Evolutionary conservation across 2,797 vertebrate genomes (phyloP).

Genomic region (Amphiprion clarkii): DNA sequence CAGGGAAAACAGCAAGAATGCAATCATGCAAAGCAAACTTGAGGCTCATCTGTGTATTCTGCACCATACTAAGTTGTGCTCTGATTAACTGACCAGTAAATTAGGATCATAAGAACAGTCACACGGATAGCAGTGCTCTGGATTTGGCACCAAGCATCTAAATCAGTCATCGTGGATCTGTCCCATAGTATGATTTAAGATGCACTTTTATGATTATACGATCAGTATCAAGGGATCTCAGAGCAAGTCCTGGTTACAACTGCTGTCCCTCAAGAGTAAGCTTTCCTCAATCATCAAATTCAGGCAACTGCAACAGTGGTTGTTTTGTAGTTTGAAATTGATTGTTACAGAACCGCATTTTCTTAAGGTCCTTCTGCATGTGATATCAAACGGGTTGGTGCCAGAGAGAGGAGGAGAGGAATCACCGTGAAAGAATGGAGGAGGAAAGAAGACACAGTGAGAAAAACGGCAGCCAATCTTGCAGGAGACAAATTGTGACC

Average conservation of each 20-base stretch:
- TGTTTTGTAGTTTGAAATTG: conserved; percentile 10
- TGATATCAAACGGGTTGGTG: conserved; percentile 7
- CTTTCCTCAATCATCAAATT: not conserved
- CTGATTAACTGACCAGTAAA: not conserved
- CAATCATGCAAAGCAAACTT: not conserved
- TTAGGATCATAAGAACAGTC: not conserved
- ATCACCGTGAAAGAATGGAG: conserved; percentile 22
- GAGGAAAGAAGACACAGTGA: conserved; percentile 30
- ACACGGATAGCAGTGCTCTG: not conserved
- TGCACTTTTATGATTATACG: not conserved
- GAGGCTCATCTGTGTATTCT: not conserved
- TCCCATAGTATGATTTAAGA: not conserved
- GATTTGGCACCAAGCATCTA: not conserved
- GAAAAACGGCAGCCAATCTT: conserved; percentile 38
- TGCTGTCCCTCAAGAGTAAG: not conserved
- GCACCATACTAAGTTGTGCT: not conserved
- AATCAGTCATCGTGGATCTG: not conserved
- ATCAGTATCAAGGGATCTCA: not conserved
- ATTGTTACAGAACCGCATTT: conserved; percentile 10
- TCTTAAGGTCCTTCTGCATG: not conserved
- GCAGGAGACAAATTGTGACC: conserved; percentile 54
- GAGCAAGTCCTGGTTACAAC: not conserved
- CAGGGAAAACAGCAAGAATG: not conserved
- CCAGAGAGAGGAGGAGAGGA: conserved; percentile 17
- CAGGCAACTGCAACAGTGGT: not conserved